These are phyloP conservation scores for Eupelmus urozonus DNA, from an alignment of 2,888 invertebrate genomes.

Conservation along the genomic window DNA sequence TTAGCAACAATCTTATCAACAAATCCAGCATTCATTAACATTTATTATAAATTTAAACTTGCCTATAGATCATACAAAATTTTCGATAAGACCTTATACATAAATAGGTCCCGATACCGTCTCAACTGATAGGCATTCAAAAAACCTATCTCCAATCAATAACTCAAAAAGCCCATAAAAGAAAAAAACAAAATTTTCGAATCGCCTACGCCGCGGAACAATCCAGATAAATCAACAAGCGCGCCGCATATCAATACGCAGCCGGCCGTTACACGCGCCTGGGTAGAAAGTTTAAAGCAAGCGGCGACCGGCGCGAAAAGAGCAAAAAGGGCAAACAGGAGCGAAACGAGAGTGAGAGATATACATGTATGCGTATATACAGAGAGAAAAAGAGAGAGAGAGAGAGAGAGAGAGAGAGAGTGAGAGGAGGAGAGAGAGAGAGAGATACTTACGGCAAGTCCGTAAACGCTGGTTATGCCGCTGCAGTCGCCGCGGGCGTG, in stretches of 20 bases:
- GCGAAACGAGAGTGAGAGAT: no score
- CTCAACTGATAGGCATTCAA: no score
- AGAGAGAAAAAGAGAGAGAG: constrained; percentile 6
- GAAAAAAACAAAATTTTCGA: background rate
- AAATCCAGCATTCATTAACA: no score
- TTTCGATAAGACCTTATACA: no score
- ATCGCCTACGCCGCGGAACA: background rate
- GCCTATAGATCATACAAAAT: no score
- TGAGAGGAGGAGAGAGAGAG: background rate
- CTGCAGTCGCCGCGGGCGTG: constrained; percentile 81
- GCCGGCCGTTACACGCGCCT: background rate
- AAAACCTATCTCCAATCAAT: no score
- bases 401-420: constrained; percentile 10
- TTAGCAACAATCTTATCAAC: no score
- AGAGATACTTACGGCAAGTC: constrained; percentile 78
- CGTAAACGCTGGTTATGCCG: constrained; percentile 85
- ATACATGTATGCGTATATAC: background rate
- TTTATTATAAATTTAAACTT: no score
- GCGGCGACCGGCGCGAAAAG: background rate
- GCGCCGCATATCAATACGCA: background rate
- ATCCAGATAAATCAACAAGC: background rate
- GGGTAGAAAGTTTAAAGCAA: constrained; percentile 33
- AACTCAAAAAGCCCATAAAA: background rate
- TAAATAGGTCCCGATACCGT: no score
- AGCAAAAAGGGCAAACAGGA: no score